Evolutionary conservation across 2,797 vertebrate species (phyloP).

Genomic region (Gymnothorax reevesii): DNA sequence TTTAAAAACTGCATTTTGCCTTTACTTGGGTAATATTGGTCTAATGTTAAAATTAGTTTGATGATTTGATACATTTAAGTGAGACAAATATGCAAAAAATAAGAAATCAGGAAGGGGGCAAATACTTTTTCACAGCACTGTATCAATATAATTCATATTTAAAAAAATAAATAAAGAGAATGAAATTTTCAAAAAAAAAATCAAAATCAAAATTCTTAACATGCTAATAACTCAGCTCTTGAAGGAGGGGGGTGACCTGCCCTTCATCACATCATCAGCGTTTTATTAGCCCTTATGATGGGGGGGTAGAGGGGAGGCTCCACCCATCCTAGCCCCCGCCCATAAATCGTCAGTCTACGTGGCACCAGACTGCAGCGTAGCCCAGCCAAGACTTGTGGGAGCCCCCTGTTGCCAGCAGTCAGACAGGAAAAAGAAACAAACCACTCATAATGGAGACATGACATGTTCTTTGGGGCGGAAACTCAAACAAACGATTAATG

Average conservation of each 20-base stretch:
- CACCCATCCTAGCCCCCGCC: conserved; percentile 25
- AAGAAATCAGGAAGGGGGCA: too few relatives aligned
- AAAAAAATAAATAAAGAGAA: too few relatives aligned
- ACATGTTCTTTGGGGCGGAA: conserved; percentile 76
- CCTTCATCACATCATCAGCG: conserved; percentile 20
- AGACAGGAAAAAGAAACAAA: conserved; percentile 53
- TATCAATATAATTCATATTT: too few relatives aligned
- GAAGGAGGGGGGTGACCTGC: background rate
- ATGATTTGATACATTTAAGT: too few relatives aligned
- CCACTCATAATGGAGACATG: conserved; percentile 39
- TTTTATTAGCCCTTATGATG: conserved; percentile 37
- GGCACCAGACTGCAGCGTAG: conserved; percentile 76
- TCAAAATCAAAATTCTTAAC: too few relatives aligned
- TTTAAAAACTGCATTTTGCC: too few relatives aligned
- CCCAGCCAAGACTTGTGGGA: conserved; percentile 72
- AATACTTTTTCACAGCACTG: too few relatives aligned
- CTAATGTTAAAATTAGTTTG: too few relatives aligned
- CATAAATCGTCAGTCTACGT: conserved; percentile 70
- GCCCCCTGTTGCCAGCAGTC: conserved; percentile 37
- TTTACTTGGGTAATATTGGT: too few relatives aligned
- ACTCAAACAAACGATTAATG: conserved; percentile 84
- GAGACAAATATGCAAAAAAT: too few relatives aligned
- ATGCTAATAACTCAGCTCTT: too few relatives aligned
- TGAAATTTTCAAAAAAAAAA: too few relatives aligned
- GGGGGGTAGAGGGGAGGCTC: conserved; percentile 20